Evolutionary conservation across 1,140 invertebrate genomes (phyloP).

Genomic region (Helicoverpa armigera): DNA sequence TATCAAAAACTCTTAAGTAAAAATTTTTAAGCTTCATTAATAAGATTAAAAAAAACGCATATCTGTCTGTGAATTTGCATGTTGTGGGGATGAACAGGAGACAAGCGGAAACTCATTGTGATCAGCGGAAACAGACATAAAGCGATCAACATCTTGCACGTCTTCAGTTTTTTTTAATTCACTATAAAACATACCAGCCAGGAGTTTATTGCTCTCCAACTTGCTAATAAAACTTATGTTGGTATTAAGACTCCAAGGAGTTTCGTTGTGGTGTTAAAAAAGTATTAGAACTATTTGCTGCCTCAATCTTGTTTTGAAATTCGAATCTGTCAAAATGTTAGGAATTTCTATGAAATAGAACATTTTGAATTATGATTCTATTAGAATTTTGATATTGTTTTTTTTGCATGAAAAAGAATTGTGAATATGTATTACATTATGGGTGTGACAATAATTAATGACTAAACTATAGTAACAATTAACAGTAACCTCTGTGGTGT

Average conservation of each 20-base stretch:
- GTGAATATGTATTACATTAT: background rate
- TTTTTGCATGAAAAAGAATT: background rate
- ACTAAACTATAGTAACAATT: slow-evolving; percentile 6
- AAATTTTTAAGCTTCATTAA: slow-evolving; percentile 4
- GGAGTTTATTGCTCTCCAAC: slow-evolving; percentile 61
- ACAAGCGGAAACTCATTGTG: slow-evolving; percentile 84
- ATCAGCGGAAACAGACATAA: slow-evolving; percentile 81
- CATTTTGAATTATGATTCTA: too few relatives aligned
- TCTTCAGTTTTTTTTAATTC: slow-evolving; percentile 75
- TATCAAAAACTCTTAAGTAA: background rate
- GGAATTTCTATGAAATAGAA: too few relatives aligned
- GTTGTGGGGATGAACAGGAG: slow-evolving; percentile 80
- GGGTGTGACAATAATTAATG: background rate
- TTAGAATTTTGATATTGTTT: too few relatives aligned
- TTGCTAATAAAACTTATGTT: background rate
- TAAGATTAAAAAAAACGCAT: slow-evolving; percentile 63
- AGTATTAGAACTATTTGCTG: too few relatives aligned
- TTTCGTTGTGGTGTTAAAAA: too few relatives aligned
- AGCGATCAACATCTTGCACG: slow-evolving; percentile 81
- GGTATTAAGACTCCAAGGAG: too few relatives aligned
- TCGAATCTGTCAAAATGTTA: too few relatives aligned
- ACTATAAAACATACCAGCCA: slow-evolving; percentile 57
- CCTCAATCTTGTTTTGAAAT: too few relatives aligned
- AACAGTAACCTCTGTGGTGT: slow-evolving; percentile 13
- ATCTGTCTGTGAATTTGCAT: slow-evolving; percentile 74